These are phyloP conservation scores for Ennomos quercinarius DNA, from an alignment of 2,888 invertebrate species.

Conservation along the genomic window DNA sequence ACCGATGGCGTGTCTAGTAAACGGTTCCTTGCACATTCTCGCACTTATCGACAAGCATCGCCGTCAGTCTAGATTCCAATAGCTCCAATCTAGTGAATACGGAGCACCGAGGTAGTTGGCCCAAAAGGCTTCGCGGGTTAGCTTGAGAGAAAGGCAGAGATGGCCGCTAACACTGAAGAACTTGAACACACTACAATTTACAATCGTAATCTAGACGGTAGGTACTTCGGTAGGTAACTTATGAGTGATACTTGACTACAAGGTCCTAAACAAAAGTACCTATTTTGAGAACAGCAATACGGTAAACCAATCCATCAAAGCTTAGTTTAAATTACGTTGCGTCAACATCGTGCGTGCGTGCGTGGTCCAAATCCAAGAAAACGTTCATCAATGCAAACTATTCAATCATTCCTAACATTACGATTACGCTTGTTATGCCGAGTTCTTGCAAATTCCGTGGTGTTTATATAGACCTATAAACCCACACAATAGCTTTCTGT, in stretches of 20 bases:
- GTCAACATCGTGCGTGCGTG: slow-evolving; percentile 14
- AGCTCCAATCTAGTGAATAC: slow-evolving; percentile 47
- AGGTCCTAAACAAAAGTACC: too few species aligned
- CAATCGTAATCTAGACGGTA: slow-evolving; percentile 84
- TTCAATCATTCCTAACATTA: neutral
- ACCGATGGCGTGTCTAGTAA: slow-evolving; percentile 70
- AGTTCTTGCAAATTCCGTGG: slow-evolving; percentile 6
- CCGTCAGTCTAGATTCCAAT: slow-evolving; percentile 59
- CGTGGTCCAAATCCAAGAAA: slow-evolving; percentile 11
- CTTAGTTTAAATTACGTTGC: neutral
- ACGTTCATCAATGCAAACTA: slow-evolving; percentile 19
- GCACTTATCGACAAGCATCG: slow-evolving; percentile 60
- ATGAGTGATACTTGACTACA: too few species aligned
- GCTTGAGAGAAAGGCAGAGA: slow-evolving; percentile 35
- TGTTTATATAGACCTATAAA: slow-evolving; percentile 1
- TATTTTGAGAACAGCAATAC: too few species aligned
- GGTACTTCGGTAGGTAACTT: slow-evolving; percentile 65
- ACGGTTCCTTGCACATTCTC: slow-evolving; percentile 64
- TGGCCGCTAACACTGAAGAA: slow-evolving; percentile 65
- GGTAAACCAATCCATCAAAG: too few species aligned
- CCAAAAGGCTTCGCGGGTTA: slow-evolving; percentile 21
- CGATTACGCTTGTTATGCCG: too few species aligned
- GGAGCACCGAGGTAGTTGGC: slow-evolving; percentile 25
- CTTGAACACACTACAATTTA: slow-evolving; percentile 89
- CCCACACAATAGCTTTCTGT: too few species aligned